Evolutionary conservation across 2,888 invertebrate genomes (phyloP), one percentile per base, ranked within the genome.

Genomic region (Lobophora halterata): DNA sequence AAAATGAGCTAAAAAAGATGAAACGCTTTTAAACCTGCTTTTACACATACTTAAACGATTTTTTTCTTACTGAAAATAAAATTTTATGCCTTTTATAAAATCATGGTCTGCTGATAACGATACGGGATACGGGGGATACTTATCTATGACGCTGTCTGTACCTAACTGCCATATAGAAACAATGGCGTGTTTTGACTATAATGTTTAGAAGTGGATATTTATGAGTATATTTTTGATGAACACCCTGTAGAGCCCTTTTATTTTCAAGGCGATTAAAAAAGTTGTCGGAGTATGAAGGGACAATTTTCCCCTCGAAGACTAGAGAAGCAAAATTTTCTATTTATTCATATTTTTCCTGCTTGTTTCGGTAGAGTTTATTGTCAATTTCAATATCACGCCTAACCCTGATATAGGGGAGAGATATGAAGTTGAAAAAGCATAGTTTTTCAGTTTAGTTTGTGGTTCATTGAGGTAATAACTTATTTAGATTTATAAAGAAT

Each of bases 261-360:
- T 59, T 60, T 62, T 59, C 52, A 58, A 62, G 48, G 53, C 70
- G 72, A 77, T 79, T 79, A 76, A 73, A 78, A 77, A 78, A 72
- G 66, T 74, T 66, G 60, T 56, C 62, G 59, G 60, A n/a, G n/a
- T 58, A 55, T 53, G 58, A 60, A 62, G 51, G 53, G 47, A n/a
- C 56, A 64, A 60, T 55, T 58, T 52, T 54, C 62, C 62, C 58
- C 56, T 59, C 41, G 10, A 37, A 49, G 49, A 45, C 55, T 37
- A 55, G 32, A 46, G 50, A 46, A 42, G 35, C 31, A 43, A 51
- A 52, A 33, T 50, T 49, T 43, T 34, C 30, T 52, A 49, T 61
- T 60, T 65, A 54, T 65, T 60, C 49, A 53, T 52, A 49, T 52
- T 46, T 51, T 55, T 48, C 36, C 28, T 35, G 37, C 42, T 63